A percentile compares a stretch with the other conserved stretches of the same genome.
Conservation (phyloP, 2,797 vertebrate species). For the Coranthus polyacanthus region DNA sequence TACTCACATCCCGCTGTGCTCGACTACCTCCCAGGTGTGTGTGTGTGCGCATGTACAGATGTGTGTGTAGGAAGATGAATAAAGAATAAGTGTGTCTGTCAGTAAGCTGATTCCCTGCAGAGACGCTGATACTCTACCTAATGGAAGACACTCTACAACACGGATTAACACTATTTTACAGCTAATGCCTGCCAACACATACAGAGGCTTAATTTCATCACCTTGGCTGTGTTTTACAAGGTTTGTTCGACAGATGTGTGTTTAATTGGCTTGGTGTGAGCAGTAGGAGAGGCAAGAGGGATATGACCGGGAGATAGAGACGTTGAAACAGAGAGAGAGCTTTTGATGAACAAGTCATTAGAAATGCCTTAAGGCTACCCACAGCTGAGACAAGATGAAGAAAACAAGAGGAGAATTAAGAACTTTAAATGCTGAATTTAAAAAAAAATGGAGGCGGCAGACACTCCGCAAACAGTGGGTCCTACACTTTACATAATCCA, state of each 20-base stretch:
- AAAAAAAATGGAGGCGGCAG: slow-evolving; percentile 6
- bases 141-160: slow-evolving; percentile 74
- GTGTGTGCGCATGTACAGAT: slow-evolving; percentile 16
- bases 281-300: slow-evolving; percentile 45
- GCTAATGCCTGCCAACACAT: slow-evolving; percentile 59
- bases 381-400: slow-evolving; percentile 16
- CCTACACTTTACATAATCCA: not conserved
- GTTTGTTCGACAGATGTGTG: slow-evolving; percentile 77
- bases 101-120: slow-evolving; percentile 76
- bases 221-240: slow-evolving; percentile 74
- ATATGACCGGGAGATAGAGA: slow-evolving; percentile 37
- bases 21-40: slow-evolving; percentile 23
- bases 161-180: slow-evolving; percentile 77
- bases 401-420: slow-evolving; percentile 11
- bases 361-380: slow-evolving; percentile 41
- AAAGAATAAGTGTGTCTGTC: slow-evolving; percentile 69
- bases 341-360: slow-evolving; percentile 57
- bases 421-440: not conserved
- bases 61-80: slow-evolving; percentile 58
- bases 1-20: slow-evolving; percentile 37
- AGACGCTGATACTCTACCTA: slow-evolving; percentile 72
- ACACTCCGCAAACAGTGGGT: not conserved
- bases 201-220: slow-evolving; percentile 74
- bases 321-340: slow-evolving; percentile 4
- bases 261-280: slow-evolving; percentile 77